Evolutionary conservation across 2,797 vertebrate genomes (phyloP), one percentile per base, ranked within the genome.

Genomic region (Manis crassicaudata): DNA sequence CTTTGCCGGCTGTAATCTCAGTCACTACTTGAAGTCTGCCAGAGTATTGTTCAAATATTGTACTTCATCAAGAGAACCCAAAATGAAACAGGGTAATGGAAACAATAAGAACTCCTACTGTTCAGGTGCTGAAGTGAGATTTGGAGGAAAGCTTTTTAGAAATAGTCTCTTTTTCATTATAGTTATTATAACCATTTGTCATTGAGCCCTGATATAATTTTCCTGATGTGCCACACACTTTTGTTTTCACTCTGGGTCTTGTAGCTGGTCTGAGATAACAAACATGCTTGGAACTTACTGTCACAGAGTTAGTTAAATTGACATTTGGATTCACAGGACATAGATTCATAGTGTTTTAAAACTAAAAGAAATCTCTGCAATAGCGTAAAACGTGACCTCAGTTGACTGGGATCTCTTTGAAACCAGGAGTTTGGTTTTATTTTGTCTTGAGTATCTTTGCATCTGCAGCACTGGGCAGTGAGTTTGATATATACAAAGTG

Each of bases 11-110:
- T 96, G 65, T 96, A 97, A 96, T 97, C 79, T 97, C 93, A 84
- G 81, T 50, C 81, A 17, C 56, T 91, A 86, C 96, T 98, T 98
- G 97, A 98, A 98, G 89, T 96, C 96, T 93, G 43, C 82, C 50
- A 79, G 65, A 94, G 67, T 97, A 90, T 96, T 97, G 88, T 98
- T 98, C 96, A 96, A 90, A 77, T 97, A 92, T 46, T 97, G 67
- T 1, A 0, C 96, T 97, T 32, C 95, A 97, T 97, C 87, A 97
- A 65, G 73, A 98, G 97, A 97, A 89, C 11, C 54, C 97, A 88
- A 97, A 97, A 96, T 92, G 70, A 96, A 98, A 98, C 88, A 54
- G 68, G 85, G 88, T 96, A 86, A 89, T 97, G 87, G 92, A 98
- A 98, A 83, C 85, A 97, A 65, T 97, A 92, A 95, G 75, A 40